Evolutionary conservation across 2,797 vertebrate genomes (phyloP).

Genomic region (Oreortyx pictus): DNA sequence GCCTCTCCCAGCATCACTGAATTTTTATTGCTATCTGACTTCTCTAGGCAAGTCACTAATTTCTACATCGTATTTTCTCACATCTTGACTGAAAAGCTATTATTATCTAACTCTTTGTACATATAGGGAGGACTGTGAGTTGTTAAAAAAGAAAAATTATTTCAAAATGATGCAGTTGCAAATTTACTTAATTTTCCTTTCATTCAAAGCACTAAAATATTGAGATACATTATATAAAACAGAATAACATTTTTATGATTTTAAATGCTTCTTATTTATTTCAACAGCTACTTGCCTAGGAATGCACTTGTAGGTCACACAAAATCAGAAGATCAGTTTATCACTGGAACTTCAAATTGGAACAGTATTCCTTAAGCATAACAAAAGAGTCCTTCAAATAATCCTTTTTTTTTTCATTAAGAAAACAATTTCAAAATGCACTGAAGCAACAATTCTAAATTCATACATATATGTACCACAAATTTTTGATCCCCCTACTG

Average conservation of each 20-base stretch:
- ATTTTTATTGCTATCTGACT: neutral
- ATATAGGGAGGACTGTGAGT: neutral
- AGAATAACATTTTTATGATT: neutral
- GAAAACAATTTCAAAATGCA: neutral
- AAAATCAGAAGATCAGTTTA: neutral
- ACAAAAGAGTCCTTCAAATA: neutral
- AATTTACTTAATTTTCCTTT: neutral
- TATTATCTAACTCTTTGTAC: neutral
- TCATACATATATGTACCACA: neutral
- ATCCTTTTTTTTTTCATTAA: neutral
- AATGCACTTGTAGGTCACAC: neutral
- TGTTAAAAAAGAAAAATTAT: neutral
- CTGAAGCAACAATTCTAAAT: neutral
- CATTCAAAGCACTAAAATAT: neutral
- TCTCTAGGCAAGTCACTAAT: neutral
- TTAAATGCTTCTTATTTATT: neutral
- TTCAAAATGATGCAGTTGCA: neutral
- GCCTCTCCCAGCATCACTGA: neutral
- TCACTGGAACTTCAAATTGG: neutral
- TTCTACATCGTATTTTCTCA: neutral
- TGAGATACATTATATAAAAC: neutral
- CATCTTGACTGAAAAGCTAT: neutral
- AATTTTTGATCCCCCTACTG: neutral
- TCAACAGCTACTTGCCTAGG: neutral
- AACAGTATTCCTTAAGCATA: neutral